phyloP scores from a whole-genome alignment of 2,797 vertebrate species.

The Paedocypris micromegethes region DNA sequence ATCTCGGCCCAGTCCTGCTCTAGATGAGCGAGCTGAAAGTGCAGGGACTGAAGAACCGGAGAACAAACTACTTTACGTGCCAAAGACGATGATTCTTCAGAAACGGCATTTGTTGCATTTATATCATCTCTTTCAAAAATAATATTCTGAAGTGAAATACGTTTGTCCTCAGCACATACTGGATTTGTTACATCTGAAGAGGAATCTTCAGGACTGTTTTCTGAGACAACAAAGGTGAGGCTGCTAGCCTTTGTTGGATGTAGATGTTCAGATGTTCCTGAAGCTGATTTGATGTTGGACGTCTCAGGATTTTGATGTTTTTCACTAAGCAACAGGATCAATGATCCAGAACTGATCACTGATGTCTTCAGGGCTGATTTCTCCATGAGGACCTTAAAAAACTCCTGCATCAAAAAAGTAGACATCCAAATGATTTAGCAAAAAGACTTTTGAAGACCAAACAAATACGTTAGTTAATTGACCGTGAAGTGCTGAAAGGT shows the following conservation, averaged over 20 bases:
- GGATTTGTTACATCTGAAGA: conserved; percentile 1
- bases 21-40: conserved; percentile 64
- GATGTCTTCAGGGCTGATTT: conserved; percentile 73
- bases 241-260: background rate
- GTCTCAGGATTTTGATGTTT: conserved; percentile 17
- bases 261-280: conserved; percentile 1
- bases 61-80: background rate
- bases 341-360: conserved; percentile 67
- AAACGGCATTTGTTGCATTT: background rate
- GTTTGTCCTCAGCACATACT: background rate
- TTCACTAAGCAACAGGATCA: conserved; percentile 71
- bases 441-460: background rate
- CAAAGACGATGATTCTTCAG: background rate
- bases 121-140: background rate
- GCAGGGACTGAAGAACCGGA: conserved; percentile 49
- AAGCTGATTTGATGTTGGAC: background rate
- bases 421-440: background rate
- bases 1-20: conserved; percentile 81
- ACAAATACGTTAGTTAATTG: conserved; percentile 51
- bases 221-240: background rate
- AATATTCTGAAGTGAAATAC: background rate
- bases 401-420: conserved; percentile 59
- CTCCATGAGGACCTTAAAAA: conserved; percentile 76
- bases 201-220: conserved; percentile 1
- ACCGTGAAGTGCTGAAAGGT: conserved; percentile 72